Evolutionary conservation across 2,113 vertebrate species (phyloP).

Genomic region (Hypanus sabinus): DNA sequence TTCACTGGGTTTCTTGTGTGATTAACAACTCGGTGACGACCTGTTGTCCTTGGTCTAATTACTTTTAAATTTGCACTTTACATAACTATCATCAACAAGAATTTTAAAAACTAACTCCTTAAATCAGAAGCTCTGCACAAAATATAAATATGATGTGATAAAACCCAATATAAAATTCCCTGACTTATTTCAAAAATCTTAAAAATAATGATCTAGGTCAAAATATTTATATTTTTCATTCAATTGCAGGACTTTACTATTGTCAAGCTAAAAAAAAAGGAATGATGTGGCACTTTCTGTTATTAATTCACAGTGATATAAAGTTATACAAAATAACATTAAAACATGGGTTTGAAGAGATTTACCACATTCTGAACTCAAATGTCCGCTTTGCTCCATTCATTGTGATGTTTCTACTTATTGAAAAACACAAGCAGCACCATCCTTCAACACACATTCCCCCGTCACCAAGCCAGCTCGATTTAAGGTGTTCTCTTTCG

Average conservation of each 20-base stretch:
- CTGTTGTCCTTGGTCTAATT: slow-evolving; percentile 36
- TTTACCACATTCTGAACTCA: slow-evolving; percentile 27
- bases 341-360: neutral
- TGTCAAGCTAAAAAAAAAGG: neutral
- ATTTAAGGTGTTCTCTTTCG: slow-evolving; percentile 53
- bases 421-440: slow-evolving; percentile 39
- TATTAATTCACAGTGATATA: neutral
- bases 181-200: neutral
- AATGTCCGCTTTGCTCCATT: slow-evolving; percentile 29
- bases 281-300: neutral
- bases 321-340: slow-evolving; percentile 15
- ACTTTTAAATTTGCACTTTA: slow-evolving; percentile 38
- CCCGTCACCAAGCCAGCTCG: slow-evolving; percentile 54
- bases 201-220: neutral
- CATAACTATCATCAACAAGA: slow-evolving; percentile 35
- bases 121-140: neutral
- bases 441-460: slow-evolving; percentile 42
- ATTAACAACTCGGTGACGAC: slow-evolving; percentile 35
- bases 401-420: slow-evolving; percentile 38
- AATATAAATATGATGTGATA: neutral
- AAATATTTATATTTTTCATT: neutral
- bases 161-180: neutral
- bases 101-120: neutral
- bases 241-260: neutral
- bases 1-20: slow-evolving; percentile 37